Conservation (phyloP, 2,888 invertebrate genomes). For the Sicus ferrugineus region DNA sequence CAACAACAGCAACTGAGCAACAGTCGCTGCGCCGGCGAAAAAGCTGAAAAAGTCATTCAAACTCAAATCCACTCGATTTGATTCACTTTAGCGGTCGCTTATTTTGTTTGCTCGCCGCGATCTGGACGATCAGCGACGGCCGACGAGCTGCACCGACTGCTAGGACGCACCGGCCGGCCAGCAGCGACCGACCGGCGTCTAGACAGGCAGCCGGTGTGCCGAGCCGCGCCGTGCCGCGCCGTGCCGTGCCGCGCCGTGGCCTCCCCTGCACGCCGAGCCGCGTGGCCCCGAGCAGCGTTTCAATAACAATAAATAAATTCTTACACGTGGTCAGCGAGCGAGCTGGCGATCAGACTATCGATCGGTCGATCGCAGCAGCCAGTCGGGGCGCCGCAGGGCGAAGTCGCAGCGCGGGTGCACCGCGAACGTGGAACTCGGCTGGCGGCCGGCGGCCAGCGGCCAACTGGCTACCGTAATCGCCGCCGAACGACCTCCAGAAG, state of each 20-base stretch:
- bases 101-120: neutral
- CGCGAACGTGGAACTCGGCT: conserved; percentile 5
- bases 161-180: conserved; percentile 1
- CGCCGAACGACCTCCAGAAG: conserved; percentile 45
- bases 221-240: too few species aligned
- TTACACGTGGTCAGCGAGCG: conserved; percentile 19
- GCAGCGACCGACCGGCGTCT: neutral
- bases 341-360: neutral
- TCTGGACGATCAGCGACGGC: neutral
- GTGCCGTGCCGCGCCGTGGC: neutral
- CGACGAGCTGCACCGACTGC: conserved; percentile 12
- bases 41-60: conserved; percentile 11
- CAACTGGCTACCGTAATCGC: conserved; percentile 32
- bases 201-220: conserved; percentile 4
- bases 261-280: conserved; percentile 9
- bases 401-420: neutral
- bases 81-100: conserved; percentile 7
- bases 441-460: conserved; percentile 20
- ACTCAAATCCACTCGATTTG: neutral
- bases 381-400: neutral
- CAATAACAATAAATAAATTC: conserved; percentile 34
- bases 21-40: conserved; percentile 26
- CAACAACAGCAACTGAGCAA: neutral
- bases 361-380: neutral
- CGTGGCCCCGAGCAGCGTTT: conserved; percentile 36